Evolutionary conservation across 1,140 invertebrate species (phyloP).

Genomic region (Drosophila jambulina): DNA sequence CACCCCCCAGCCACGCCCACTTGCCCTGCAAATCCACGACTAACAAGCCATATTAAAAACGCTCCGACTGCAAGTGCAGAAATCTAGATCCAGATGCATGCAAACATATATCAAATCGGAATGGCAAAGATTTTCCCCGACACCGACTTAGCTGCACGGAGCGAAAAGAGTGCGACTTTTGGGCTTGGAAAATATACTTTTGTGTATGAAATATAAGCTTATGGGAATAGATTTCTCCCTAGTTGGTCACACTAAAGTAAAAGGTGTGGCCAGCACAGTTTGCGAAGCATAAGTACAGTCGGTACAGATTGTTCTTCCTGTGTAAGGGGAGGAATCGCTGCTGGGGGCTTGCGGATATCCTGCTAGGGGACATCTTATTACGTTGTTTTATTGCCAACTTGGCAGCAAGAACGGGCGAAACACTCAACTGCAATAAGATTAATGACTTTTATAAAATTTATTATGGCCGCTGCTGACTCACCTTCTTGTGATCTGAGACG

Average conservation of each 20-base stretch:
- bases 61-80: constrained; percentile 41
- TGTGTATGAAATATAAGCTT: accelerated
- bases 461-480: constrained; percentile 73
- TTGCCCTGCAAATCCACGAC: constrained; percentile 57
- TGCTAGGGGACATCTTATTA: constrained; percentile 72
- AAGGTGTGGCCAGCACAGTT: not conserved
- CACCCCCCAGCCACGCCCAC: constrained; percentile 15
- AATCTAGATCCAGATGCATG: constrained; percentile 47
- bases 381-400: constrained; percentile 80
- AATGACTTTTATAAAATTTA: constrained; percentile 83
- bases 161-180: not conserved
- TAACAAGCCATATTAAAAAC: constrained; percentile 81
- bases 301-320: not conserved
- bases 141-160: constrained; percentile 6
- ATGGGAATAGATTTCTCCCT: no score
- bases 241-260: not conserved
- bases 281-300: not conserved
- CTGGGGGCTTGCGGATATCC: not conserved
- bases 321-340: not conserved
- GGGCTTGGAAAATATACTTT: not conserved
- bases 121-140: constrained; percentile 49
- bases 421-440: constrained; percentile 70
- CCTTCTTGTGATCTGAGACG: constrained; percentile 32
- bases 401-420: constrained; percentile 40
- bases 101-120: constrained; percentile 61